Percentiles rank a stretch among this genome's conserved stretches.
These are phyloP conservation scores for Orycteropus afer DNA, from an alignment of 2,113 vertebrate species.

Conservation along the genomic window DNA sequence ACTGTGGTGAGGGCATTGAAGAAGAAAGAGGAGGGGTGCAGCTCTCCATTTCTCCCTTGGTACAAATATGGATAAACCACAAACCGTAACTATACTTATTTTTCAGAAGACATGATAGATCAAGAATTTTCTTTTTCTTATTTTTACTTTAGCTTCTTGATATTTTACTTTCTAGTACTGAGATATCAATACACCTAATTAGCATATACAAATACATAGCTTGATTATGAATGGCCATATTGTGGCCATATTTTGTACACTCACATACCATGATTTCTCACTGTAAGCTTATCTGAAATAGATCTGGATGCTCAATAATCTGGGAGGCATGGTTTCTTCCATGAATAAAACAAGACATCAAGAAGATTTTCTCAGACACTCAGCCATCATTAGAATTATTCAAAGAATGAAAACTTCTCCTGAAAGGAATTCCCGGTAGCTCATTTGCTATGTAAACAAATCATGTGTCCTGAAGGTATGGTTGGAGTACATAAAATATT, in stretches of 20 bases:
- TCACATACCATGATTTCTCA: conserved; percentile 17
- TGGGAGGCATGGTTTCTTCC: conserved; percentile 11
- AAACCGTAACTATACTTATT: not conserved
- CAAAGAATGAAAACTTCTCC: conserved; percentile 58
- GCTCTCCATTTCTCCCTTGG: not conserved
- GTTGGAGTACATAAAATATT: conserved; percentile 70
- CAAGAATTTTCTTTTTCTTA: conserved; percentile 14
- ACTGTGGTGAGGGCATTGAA: not conserved
- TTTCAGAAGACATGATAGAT: not conserved
- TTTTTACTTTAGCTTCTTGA: not conserved
- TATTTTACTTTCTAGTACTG: not conserved
- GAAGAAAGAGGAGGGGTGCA: not conserved
- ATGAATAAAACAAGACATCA: conserved; percentile 70
- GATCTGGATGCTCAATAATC: conserved; percentile 26
- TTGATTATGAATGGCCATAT: conserved; percentile 24
- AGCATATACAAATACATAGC: conserved; percentile 19
- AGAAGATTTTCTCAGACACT: conserved; percentile 47
- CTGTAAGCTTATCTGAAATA: conserved; percentile 36
- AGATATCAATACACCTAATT: conserved; percentile 5
- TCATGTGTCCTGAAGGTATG: conserved; percentile 52
- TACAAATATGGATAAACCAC: not conserved
- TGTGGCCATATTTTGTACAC: not conserved
- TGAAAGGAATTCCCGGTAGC: conserved; percentile 55
- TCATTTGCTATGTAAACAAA: conserved; percentile 76
- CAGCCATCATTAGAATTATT: conserved; percentile 52